These are phyloP conservation scores for Heliangelus exortis DNA, from an alignment of 2,797 vertebrate species.

Conservation along the genomic window DNA sequence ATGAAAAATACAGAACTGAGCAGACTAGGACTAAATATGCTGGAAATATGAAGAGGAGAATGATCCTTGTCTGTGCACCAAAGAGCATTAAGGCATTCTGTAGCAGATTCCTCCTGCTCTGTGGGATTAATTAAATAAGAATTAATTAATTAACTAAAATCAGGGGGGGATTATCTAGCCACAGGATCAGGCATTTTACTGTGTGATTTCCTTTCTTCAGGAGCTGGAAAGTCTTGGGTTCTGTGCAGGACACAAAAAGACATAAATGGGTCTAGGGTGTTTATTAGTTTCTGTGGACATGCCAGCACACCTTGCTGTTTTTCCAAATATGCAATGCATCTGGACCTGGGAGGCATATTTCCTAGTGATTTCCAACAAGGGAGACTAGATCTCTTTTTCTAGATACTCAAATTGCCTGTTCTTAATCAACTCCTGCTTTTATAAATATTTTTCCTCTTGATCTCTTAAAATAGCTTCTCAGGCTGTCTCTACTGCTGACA, in stretches of 20 bases:
- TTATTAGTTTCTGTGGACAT: neutral
- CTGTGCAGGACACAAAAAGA: neutral
- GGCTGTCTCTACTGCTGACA: constrained; percentile 38
- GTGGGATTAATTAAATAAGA: constrained; percentile 22
- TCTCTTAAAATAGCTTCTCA: constrained; percentile 62
- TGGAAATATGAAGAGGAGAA: constrained; percentile 41
- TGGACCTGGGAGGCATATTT: neutral
- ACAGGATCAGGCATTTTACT: constrained; percentile 26
- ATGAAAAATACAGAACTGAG: constrained; percentile 45
- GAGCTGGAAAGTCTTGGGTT: neutral
- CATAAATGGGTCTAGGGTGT: neutral
- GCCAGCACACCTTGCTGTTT: neutral
- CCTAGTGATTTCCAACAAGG: neutral
- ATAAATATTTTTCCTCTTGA: constrained; percentile 52
- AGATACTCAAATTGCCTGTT: constrained; percentile 24
- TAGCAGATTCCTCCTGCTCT: constrained; percentile 42
- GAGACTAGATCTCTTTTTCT: constrained; percentile 24
- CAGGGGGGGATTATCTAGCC: constrained; percentile 36
- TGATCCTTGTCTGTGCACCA: constrained; percentile 53
- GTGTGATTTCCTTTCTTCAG: constrained; percentile 3
- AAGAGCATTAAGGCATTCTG: constrained; percentile 41
- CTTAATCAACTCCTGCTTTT: constrained; percentile 42
- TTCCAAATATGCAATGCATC: neutral
- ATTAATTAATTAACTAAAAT: no score
- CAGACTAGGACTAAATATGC: constrained; percentile 22